These are phyloP conservation scores for Gorsachius goisagi DNA, from an alignment of 2,113 vertebrate species.

Conservation along the genomic window DNA sequence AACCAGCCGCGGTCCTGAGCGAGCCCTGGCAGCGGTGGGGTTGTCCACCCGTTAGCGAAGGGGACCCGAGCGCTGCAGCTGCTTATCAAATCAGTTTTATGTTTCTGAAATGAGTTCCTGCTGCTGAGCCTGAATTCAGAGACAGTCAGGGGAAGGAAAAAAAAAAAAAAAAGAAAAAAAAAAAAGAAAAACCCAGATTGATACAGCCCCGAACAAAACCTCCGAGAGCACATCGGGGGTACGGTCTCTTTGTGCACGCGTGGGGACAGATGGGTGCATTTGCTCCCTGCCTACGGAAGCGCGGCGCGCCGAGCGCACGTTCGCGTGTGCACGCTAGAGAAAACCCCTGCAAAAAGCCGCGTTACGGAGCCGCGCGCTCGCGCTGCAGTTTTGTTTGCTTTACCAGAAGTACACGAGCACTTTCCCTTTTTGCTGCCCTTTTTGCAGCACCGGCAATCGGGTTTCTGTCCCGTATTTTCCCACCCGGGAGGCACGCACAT, in stretches of 20 bases:
- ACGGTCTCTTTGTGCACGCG: neutral
- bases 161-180: neutral
- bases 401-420: neutral
- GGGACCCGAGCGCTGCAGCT: conserved; percentile 68
- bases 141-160: conserved; percentile 5
- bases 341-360: neutral
- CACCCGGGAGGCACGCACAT: neutral
- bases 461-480: neutral
- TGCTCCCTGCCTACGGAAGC: neutral
- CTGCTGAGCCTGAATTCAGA: conserved; percentile 70
- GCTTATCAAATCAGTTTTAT: conserved; percentile 74
- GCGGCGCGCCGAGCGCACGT: neutral
- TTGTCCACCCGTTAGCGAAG: conserved; percentile 54
- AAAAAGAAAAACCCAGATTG: conserved; percentile 10
- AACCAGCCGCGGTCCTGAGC: neutral
- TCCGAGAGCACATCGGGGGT: conserved; percentile 4
- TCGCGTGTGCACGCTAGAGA: neutral
- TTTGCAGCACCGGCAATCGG: neutral
- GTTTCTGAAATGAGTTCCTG: conserved; percentile 75
- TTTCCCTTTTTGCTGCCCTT: neutral
- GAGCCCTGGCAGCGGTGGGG: conserved; percentile 43
- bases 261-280: neutral
- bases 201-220: conserved; percentile 60
- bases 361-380: neutral
- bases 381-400: neutral